phyloP scores from a whole-genome alignment of 2,113 vertebrate genomes.

The Setophaga kirtlandii region DNA sequence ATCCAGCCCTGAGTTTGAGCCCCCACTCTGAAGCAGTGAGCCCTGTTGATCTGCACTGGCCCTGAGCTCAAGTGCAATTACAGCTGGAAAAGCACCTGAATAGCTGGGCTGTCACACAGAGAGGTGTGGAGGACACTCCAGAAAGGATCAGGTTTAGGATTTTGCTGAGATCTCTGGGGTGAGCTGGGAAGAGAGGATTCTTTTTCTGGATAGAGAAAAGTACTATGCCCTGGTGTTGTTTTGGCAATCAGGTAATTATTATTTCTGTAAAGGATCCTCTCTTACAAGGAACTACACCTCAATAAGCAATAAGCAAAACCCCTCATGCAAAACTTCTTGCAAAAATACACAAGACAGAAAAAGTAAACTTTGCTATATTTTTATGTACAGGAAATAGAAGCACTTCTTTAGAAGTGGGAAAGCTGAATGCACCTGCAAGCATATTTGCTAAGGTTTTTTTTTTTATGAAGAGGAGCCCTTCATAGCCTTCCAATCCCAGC shows the following conservation, averaged over 20 bases:
- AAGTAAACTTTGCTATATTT: neutral
- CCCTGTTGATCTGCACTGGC: neutral
- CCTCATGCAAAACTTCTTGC: neutral
- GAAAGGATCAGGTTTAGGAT: neutral
- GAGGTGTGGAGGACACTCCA: neutral
- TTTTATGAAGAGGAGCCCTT: neutral
- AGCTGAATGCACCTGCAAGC: neutral
- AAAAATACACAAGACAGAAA: neutral
- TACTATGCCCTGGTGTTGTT: neutral
- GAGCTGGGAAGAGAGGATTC: neutral
- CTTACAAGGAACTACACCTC: neutral
- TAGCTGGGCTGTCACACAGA: neutral
- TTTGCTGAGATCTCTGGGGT: neutral
- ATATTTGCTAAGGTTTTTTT: neutral
- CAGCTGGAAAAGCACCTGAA: neutral
- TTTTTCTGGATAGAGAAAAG: neutral
- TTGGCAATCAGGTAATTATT: neutral
- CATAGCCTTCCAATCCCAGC: neutral
- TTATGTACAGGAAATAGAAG: neutral
- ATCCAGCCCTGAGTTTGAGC: neutral
- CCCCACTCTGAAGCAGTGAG: neutral
- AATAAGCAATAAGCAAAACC: neutral
- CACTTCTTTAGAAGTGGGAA: neutral
- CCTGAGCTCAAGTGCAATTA: neutral
- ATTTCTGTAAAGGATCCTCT: neutral